phyloP scores from a whole-genome alignment of 2,113 vertebrate species.

The Tor tambroides region DNA sequence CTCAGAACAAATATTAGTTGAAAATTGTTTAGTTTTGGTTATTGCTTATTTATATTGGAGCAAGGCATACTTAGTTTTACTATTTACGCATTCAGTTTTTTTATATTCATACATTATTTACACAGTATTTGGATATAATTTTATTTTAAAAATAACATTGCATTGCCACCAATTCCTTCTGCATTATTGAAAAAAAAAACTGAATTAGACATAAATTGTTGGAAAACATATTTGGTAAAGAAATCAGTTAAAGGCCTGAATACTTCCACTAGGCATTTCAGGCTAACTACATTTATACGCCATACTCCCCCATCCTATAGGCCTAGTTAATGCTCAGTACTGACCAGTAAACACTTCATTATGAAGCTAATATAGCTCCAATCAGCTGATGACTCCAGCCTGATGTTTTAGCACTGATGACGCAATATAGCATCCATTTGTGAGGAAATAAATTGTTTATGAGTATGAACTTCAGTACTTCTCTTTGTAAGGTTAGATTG shows the following conservation, averaged over 20 bases:
- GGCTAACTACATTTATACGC: not conserved
- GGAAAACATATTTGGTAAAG: not conserved
- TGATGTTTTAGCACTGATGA: slow-evolving; percentile 28
- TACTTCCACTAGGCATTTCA: not conserved
- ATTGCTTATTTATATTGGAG: not conserved
- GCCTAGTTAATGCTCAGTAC: slow-evolving; percentile 10
- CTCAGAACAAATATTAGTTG: not conserved
- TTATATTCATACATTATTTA: not conserved
- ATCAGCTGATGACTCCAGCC: slow-evolving; percentile 18
- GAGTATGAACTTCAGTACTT: not conserved
- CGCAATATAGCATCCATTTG: slow-evolving; percentile 38
- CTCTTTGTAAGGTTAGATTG: not conserved
- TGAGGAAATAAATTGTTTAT: slow-evolving; percentile 5
- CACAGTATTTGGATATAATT: too few relatives aligned
- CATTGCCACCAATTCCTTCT: too few relatives aligned
- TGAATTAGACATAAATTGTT: too few relatives aligned
- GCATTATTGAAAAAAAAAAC: too few relatives aligned
- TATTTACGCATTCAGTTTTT: not conserved
- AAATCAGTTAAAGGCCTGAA: not conserved
- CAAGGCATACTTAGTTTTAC: not conserved
- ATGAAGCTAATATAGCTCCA: slow-evolving; percentile 34
- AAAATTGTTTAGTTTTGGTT: not conserved
- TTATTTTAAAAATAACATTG: too few relatives aligned
- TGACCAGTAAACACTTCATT: slow-evolving; percentile 49
- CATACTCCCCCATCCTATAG: not conserved